Evolutionary conservation across 2,113 vertebrate genomes (phyloP).

Genomic region (Salvelinus alpinus): DNA sequence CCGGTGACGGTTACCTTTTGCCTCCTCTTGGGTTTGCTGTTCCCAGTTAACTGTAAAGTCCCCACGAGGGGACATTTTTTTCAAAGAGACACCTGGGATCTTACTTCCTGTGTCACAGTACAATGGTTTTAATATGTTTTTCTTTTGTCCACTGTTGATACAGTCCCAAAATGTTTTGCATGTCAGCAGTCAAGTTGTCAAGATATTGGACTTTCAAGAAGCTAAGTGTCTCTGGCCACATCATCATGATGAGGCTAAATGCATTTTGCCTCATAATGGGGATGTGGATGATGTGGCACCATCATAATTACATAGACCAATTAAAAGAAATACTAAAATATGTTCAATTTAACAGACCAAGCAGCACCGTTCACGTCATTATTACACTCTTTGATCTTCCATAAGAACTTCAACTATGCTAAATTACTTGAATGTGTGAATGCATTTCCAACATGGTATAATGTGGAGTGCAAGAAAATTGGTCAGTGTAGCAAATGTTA

Average conservation of each 20-base stretch:
- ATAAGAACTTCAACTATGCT: not conserved
- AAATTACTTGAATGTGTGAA: no score
- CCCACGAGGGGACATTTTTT: conserved; percentile 53
- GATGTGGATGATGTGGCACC: no score
- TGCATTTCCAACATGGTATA: not conserved
- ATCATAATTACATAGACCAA: no score
- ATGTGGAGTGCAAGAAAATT: not conserved
- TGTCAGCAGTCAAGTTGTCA: no score
- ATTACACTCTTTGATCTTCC: not conserved
- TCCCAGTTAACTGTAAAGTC: conserved; percentile 44
- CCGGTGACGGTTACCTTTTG: conserved; percentile 67
- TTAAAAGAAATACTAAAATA: no score
- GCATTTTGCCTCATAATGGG: no score
- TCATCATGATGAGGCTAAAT: no score
- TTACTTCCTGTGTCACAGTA: conserved; percentile 16
- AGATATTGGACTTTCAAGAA: no score
- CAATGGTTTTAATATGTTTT: not conserved
- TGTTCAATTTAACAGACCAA: not conserved
- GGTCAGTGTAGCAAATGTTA: no score
- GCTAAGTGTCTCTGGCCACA: no score
- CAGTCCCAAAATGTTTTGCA: no score
- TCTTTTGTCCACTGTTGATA: no score
- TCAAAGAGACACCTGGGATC: conserved; percentile 31
- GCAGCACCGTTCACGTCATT: not conserved
- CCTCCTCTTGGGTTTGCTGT: conserved; percentile 49